Conservation (phyloP, 2,888 invertebrate genomes). For the Ennomos erosarius region DNA sequence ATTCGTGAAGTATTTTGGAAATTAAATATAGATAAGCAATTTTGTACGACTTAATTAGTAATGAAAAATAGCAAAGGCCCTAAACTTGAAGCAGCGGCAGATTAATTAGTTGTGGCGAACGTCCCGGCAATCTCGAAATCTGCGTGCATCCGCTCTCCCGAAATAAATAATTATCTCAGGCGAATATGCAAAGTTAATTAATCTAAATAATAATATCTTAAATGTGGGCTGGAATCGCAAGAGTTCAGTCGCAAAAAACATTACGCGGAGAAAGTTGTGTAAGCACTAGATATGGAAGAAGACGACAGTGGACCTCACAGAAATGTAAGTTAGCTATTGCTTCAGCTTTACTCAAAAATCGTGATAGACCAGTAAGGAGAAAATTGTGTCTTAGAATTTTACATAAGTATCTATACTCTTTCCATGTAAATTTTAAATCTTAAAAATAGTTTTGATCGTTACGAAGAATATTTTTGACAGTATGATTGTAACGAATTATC, state of each 20-base stretch:
- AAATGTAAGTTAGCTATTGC: constrained; percentile 55
- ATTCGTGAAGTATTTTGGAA: too few species aligned
- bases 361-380: too few species aligned
- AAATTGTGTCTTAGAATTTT: too few species aligned
- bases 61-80: constrained; percentile 3
- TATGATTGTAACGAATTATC: too few species aligned
- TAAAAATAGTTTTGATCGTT: too few species aligned
- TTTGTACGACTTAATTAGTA: neutral
- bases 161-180: constrained; percentile 75
- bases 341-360: too few species aligned
- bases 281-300: constrained; percentile 52
- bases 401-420: too few species aligned
- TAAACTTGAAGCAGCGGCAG: constrained; percentile 50
- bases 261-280: constrained; percentile 51
- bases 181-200: constrained; percentile 74
- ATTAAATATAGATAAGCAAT: too few species aligned
- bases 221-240: constrained; percentile 55
- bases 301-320: constrained; percentile 47
- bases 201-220: constrained; percentile 44
- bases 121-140: constrained; percentile 76
- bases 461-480: too few species aligned
- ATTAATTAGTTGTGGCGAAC: constrained; percentile 78
- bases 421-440: too few species aligned
- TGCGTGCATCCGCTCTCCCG: constrained; percentile 63
- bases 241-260: constrained; percentile 63